phyloP scores from a whole-genome alignment of 2,888 invertebrate genomes.

The Silvanus unidentatus region DNA sequence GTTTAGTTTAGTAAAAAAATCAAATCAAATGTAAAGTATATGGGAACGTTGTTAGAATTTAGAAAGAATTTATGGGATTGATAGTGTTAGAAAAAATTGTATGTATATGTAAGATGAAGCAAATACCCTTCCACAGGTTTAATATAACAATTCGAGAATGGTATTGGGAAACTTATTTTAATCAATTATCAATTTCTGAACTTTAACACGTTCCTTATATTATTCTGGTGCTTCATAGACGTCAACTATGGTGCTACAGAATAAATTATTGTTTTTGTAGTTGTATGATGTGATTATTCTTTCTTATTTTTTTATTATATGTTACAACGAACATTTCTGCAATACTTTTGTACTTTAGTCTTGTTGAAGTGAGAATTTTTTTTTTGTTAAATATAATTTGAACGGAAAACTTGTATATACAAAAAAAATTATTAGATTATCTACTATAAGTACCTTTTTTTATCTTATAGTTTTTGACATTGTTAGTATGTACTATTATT shows the following conservation, averaged over 20 bases:
- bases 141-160: not conserved
- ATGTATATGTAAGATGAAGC: no score
- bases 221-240: conserved; percentile 45
- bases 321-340: conserved; percentile 36
- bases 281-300: conserved; percentile 32
- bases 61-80: conserved; percentile 23
- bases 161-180: conserved; percentile 1
- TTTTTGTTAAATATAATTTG: no score
- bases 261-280: conserved; percentile 23
- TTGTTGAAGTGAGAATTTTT: conserved; percentile 31
- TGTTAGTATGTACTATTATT: conserved; percentile 37
- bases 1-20: conserved; percentile 26
- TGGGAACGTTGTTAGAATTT: conserved; percentile 41
- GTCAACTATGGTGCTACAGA: conserved; percentile 44
- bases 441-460: conserved; percentile 36
- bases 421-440: conserved; percentile 31
- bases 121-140: no score
- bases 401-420: conserved; percentile 25
- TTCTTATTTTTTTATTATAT: conserved; percentile 11
- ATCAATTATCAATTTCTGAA: conserved; percentile 31
- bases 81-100: not conserved
- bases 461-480: conserved; percentile 32
- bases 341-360: conserved; percentile 29
- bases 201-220: conserved; percentile 40
- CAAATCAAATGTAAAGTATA: conserved; percentile 17